Conservation (phyloP, 2,113 vertebrate genomes). For the Peucedramus taeniatus region DNA sequence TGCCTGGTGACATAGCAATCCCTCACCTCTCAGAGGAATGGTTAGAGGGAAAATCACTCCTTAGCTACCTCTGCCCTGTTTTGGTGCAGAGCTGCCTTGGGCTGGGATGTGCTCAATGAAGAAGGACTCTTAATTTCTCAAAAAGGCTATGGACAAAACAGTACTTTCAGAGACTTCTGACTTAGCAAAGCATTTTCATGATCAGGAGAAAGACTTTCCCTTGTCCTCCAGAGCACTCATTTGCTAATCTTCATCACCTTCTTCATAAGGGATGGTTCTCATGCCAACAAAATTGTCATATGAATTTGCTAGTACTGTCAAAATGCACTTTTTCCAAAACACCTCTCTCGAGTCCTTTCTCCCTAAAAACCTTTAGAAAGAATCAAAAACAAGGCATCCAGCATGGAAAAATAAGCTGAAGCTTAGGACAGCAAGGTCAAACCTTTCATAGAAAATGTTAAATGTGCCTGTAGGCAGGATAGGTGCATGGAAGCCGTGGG, state of each 20-base stretch:
- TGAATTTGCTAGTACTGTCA: neutral
- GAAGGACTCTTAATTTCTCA: neutral
- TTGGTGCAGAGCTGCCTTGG: neutral
- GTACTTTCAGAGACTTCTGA: neutral
- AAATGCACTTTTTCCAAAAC: conserved; percentile 20
- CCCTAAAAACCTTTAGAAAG: neutral
- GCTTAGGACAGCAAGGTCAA: conserved; percentile 40
- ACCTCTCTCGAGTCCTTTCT: neutral
- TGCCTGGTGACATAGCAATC: conserved; percentile 20
- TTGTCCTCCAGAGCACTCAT: neutral
- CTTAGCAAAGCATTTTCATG: neutral
- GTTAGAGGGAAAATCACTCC: neutral
- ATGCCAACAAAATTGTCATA: neutral
- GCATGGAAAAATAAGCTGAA: conserved; percentile 50
- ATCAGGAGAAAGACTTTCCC: neutral
- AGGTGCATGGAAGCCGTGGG: conserved; percentile 34
- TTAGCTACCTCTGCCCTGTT: neutral
- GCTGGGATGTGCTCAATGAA: neutral
- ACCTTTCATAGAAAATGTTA: conserved; percentile 25
- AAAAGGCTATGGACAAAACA: neutral
- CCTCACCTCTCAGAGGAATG: neutral
- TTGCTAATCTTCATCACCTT: neutral
- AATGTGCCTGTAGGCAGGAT: conserved; percentile 12
- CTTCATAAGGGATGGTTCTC: neutral
- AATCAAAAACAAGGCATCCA: neutral